Base-by-base conservation (phyloP, 2,113 vertebrate species). In the Alligator mississippiensis region DNA sequence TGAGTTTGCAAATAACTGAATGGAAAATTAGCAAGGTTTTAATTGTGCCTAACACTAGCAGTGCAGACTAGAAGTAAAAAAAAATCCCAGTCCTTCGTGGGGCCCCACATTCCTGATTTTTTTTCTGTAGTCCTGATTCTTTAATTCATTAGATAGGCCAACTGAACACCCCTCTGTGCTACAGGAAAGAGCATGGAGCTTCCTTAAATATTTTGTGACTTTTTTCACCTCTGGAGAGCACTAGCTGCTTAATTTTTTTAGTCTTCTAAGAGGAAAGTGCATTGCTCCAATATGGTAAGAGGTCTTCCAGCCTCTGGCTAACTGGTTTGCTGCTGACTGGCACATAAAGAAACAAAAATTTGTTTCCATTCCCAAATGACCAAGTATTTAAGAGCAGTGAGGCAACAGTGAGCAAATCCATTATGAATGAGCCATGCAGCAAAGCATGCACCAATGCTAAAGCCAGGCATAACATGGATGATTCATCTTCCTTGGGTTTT, bases 371-470 rank as follows among this genome's bases (percentile, higher is more conserved):
- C n/a, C 12, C 74, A 79, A 63, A 82, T 61, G 18, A 28, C 22
- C 77, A 82, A 68, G 57, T 34, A 66, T 55, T 28, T 57, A 47
- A 86, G 82, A 10, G 13, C 57, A 75, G 28, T 28, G 55, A 30
- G n/a, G 9, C 81, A n/a, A 22, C 1, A 0, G 16, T 30, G 59
- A 75, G 1, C 1, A 47, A 47, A 5, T 5, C 11, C 0, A 3
- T 81, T 57, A 87, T 66, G 88, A 87, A 85, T 3, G 3, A 78
- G 15, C 28, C 47, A 17, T 60, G 30, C 47, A 84, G 61, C 4
- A 27, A 62, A 91, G 34, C 27, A 7, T 0, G 1, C 78, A 24
- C 28, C 79, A 76, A 0, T 80, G 76, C 62, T 72, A 59, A 59
- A 3, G 8, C 70, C 76, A 88, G 64, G 0, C 16, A 15, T 47